These are phyloP conservation scores for Capra hircus DNA, from an alignment of 2,113 vertebrate species.

Conservation along the genomic window DNA sequence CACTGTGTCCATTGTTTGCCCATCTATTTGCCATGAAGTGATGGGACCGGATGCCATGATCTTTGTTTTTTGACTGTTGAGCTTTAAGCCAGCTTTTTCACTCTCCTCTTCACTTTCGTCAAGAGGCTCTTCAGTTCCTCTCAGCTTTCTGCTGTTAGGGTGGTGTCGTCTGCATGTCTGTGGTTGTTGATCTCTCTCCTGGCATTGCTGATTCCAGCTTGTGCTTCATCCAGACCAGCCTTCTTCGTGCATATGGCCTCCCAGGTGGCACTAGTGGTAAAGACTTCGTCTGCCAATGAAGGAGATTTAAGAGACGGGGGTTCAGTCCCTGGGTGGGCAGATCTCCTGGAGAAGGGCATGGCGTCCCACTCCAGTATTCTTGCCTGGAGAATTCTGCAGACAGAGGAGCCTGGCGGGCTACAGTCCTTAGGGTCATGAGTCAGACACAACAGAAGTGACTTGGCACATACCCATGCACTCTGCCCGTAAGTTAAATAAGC, in stretches of 20 bases:
- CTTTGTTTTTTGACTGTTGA: not conserved
- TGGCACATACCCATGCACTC: not conserved
- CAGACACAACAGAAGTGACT: not conserved
- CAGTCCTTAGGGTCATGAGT: not conserved
- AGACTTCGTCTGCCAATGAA: rapidly evolving
- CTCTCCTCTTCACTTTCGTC: not conserved
- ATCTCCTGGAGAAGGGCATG: not conserved
- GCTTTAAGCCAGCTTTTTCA: not conserved
- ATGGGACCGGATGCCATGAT: not conserved
- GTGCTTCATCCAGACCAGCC: rapidly evolving
- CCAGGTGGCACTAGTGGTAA: not conserved
- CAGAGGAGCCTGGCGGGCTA: not conserved
- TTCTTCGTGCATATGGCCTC: not conserved
- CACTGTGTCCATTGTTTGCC: not conserved
- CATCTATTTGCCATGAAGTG: not conserved
- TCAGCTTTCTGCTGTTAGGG: not conserved
- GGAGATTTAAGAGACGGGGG: not conserved
- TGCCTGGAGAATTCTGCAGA: not conserved
- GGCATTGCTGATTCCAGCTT: not conserved
- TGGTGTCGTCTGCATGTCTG: not conserved
- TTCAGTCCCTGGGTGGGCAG: not conserved
- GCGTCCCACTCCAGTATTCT: not conserved
- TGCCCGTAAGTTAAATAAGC: not conserved
- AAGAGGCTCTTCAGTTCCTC: not conserved
- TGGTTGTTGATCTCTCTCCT: not conserved